phyloP scores from a whole-genome alignment of 2,888 invertebrate genomes.

The Prosopocoilus inquinatus region DNA sequence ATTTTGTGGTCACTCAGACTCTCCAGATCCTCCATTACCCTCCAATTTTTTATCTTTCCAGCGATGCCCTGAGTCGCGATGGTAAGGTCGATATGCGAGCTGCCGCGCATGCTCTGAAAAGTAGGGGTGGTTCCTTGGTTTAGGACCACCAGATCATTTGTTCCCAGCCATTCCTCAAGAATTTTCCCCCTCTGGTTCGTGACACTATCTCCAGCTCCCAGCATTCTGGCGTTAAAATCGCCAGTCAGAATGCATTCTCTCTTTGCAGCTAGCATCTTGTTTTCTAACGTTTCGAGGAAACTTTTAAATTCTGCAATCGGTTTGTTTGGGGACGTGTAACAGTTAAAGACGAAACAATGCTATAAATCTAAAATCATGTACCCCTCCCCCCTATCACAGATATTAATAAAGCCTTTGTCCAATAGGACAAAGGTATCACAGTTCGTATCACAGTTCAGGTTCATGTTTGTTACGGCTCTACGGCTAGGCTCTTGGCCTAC shows the following conservation, averaged over 20 bases:
- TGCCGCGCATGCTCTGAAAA: conserved; percentile 3
- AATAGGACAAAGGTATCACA: too few relatives aligned
- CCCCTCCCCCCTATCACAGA: neutral
- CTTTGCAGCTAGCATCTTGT: too few relatives aligned
- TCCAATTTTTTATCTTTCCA: conserved; percentile 7
- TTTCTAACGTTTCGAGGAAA: conserved; percentile 11
- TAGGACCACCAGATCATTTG: conserved; percentile 2
- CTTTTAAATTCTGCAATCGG: conserved; percentile 13
- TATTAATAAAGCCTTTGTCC: neutral
- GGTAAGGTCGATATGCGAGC: conserved; percentile 22
- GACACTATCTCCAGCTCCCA: conserved; percentile 7
- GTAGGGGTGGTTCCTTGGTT: conserved; percentile 16
- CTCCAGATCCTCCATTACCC: conserved; percentile 2
- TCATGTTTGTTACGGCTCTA: too few relatives aligned
- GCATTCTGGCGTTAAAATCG: conserved; percentile 17
- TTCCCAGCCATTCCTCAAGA: conserved; percentile 15
- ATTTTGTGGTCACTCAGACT: conserved; percentile 1
- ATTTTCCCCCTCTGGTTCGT: conserved; percentile 12
- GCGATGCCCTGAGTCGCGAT: neutral
- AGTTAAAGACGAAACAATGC: too few relatives aligned
- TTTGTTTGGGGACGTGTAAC: conserved; percentile 21
- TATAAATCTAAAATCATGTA: too few relatives aligned
- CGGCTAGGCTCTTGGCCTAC: too few relatives aligned
- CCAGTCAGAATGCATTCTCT: neutral
- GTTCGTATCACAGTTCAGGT: too few relatives aligned